A percentile compares a stretch with the other conserved stretches of the same genome.
These are phyloP conservation scores for Watersipora subatra DNA, from an alignment of 1,140 invertebrate species.

Conservation along the genomic window DNA sequence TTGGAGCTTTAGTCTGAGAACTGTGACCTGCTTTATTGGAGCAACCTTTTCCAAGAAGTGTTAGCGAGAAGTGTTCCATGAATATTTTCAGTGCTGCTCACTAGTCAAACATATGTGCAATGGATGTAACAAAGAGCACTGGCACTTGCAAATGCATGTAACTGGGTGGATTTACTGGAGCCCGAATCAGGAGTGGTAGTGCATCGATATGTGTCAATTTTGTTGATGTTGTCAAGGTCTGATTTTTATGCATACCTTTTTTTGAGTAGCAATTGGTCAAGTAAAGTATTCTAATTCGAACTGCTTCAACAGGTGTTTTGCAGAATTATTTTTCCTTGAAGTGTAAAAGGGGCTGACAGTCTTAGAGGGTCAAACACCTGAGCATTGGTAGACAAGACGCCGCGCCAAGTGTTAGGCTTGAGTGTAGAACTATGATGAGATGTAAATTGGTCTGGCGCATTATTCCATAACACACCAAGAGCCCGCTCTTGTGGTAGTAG, in stretches of 20 bases:
- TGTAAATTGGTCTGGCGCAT: neutral
- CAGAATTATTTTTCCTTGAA: neutral
- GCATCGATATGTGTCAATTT: conserved; percentile 1
- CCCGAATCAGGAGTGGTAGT: conserved; percentile 14
- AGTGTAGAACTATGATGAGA: neutral
- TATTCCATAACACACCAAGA: conserved; percentile 8
- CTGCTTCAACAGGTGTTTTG: conserved; percentile 14
- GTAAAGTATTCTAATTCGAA: conserved; percentile 11
- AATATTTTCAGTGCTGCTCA: conserved; percentile 4
- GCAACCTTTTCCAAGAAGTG: conserved; percentile 15
- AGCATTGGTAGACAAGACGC: too few relatives aligned
- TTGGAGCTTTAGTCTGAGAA: conserved; percentile 15
- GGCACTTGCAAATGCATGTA: conserved; percentile 20
- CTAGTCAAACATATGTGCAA: conserved; percentile 15
- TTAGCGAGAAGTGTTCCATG: conserved; percentile 12
- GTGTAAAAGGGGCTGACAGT: neutral
- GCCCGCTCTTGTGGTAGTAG: conserved; percentile 4
- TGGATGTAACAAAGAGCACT: conserved; percentile 15
- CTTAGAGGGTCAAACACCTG: neutral
- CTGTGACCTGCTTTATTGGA: conserved; percentile 12
- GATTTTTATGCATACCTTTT: neutral
- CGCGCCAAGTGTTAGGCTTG: too few relatives aligned
- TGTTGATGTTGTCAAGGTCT: neutral
- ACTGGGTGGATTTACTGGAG: neutral
- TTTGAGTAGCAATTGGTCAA: too few relatives aligned